Evolutionary conservation across 2,888 invertebrate genomes (phyloP).

Genomic region (Drosophila bunnanda): DNA sequence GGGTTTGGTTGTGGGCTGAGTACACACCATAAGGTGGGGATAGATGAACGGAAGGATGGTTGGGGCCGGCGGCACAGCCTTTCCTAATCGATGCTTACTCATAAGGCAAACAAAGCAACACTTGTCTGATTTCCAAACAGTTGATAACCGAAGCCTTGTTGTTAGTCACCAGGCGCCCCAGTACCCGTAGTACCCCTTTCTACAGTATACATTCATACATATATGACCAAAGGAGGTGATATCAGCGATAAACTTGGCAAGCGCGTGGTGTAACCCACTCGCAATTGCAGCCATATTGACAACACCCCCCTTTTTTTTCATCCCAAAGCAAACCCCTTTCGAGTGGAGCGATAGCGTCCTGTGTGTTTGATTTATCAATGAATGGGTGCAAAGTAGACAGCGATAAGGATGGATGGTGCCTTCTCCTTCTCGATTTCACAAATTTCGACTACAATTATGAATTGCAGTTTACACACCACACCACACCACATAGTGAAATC

Average conservation of each 20-base stretch:
- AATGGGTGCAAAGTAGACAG: constrained; percentile 56
- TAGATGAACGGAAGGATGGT: constrained; percentile 6
- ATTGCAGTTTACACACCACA: constrained; percentile 26
- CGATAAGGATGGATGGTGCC: constrained; percentile 52
- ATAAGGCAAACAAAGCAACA: constrained; percentile 61
- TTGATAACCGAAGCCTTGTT: constrained; percentile 66
- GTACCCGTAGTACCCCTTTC: background rate
- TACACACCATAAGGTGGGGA: constrained; percentile 16
- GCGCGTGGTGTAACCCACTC: constrained; percentile 39
- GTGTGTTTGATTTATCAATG: constrained; percentile 66
- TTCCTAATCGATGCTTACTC: constrained; percentile 76
- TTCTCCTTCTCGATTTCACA: constrained; percentile 21
- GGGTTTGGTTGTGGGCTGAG: constrained; percentile 19
- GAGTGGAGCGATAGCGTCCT: constrained; percentile 23
- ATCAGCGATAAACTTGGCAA: constrained; percentile 44
- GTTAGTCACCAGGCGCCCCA: constrained; percentile 48
- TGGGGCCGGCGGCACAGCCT: constrained; percentile 38
- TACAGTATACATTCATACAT: background rate
- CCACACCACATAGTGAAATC: constrained; percentile 24
- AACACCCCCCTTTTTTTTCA: constrained; percentile 13
- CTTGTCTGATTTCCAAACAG: constrained; percentile 77
- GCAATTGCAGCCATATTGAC: constrained; percentile 34
- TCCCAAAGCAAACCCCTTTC: constrained; percentile 1
- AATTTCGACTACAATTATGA: constrained; percentile 29
- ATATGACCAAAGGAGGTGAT: constrained; percentile 25